Conservation (phyloP, 2,888 invertebrate genomes). For the Teinopalpus imperialis region DNA sequence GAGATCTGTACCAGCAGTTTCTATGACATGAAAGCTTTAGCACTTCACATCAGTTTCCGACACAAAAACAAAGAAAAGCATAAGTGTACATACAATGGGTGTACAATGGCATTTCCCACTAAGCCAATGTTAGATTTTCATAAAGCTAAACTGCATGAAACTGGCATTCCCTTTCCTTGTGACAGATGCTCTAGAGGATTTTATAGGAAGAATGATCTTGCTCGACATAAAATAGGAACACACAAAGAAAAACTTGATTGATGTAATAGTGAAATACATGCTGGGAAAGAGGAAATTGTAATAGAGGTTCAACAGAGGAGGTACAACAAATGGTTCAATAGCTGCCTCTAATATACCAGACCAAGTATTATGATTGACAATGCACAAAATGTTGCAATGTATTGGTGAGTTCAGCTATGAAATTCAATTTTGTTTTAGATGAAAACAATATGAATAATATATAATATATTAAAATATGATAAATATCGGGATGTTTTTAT, state of each 20-base stretch:
- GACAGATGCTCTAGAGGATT: constrained; percentile 63
- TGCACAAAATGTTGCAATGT: too few species aligned
- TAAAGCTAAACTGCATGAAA: constrained; percentile 57
- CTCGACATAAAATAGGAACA: constrained; percentile 61
- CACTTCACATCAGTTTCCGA: constrained; percentile 62
- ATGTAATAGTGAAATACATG: too few species aligned
- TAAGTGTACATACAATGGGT: constrained; percentile 55
- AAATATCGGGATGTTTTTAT: too few species aligned
- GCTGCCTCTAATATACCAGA: too few species aligned
- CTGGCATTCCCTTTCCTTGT: constrained; percentile 58
- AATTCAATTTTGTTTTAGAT: too few species aligned
- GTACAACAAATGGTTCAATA: too few species aligned
- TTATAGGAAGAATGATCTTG: constrained; percentile 67
- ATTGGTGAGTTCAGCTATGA: too few species aligned
- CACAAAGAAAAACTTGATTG: constrained; percentile 55
- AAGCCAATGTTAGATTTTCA: constrained; percentile 65
- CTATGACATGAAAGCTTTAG: constrained; percentile 52
- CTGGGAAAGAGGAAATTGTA: too few species aligned
- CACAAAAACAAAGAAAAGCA: constrained; percentile 59
- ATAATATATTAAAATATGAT: too few species aligned
- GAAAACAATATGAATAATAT: too few species aligned
- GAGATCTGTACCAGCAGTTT: constrained; percentile 61
- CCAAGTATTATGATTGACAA: too few species aligned
- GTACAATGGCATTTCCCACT: constrained; percentile 55
- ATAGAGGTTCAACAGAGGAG: too few species aligned